Conservation (phyloP, 1,140 invertebrate species). For the Neotoxoptera formosana region DNA sequence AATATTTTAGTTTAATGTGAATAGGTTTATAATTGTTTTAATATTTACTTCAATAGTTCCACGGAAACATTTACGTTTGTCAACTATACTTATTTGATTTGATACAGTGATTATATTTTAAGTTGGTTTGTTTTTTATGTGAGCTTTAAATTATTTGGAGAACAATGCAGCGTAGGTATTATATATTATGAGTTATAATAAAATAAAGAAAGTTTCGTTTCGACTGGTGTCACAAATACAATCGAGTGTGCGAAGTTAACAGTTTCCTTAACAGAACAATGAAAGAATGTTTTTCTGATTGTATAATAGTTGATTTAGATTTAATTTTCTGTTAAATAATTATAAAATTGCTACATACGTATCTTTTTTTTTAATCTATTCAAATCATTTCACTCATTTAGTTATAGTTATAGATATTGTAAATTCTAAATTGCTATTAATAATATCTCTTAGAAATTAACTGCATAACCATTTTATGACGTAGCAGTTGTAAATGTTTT, state of each 20-base stretch:
- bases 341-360: neutral
- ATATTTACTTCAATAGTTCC: neutral
- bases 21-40: neutral
- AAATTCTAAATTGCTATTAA: neutral
- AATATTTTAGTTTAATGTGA: neutral
- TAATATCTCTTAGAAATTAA: neutral
- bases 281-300: slow-evolving; percentile 46
- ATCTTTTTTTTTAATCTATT: neutral
- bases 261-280: slow-evolving; percentile 54
- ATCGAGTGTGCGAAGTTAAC: slow-evolving; percentile 33
- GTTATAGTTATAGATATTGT: neutral
- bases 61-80: slow-evolving; percentile 1
- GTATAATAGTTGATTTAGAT: slow-evolving; percentile 36
- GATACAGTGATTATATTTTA: neutral
- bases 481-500: neutral
- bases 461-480: neutral
- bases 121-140: slow-evolving; percentile 9
- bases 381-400: neutral
- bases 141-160: neutral
- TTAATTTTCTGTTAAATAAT: slow-evolving; percentile 26
- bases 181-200: slow-evolving; percentile 39
- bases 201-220: slow-evolving; percentile 56
- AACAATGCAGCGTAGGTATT: slow-evolving; percentile 1
- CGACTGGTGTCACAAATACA: slow-evolving; percentile 56
- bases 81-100: neutral